These are phyloP conservation scores for Atherinomorus stipes DNA, from an alignment of 2,113 vertebrate genomes.

Conservation along the genomic window DNA sequence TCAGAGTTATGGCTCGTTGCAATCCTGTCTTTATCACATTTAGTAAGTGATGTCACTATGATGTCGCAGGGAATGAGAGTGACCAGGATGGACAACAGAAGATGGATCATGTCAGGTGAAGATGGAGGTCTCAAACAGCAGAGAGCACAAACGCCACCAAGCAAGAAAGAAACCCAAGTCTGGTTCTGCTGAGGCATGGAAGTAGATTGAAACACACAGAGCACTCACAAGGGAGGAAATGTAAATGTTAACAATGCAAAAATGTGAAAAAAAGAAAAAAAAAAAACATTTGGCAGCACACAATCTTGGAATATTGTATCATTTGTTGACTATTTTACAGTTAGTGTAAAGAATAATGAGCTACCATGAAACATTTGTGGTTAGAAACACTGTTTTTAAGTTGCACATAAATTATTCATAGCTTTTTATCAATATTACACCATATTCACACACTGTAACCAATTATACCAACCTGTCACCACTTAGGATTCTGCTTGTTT, in stretches of 20 bases:
- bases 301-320: neutral
- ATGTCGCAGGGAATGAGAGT: slow-evolving; percentile 33
- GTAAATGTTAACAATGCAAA: slow-evolving; percentile 1
- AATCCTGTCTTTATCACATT: slow-evolving; percentile 68
- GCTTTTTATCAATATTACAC: slow-evolving; percentile 7
- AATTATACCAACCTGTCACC: neutral
- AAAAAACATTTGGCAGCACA: neutral
- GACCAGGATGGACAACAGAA: slow-evolving; percentile 1
- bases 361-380: slow-evolving; percentile 3
- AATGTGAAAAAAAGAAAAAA: neutral
- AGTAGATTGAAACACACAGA: neutral
- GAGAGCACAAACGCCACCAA: neutral
- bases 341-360: slow-evolving; percentile 7
- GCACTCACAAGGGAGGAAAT: neutral
- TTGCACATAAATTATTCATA: neutral
- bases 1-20: slow-evolving; percentile 65
- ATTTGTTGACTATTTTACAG: slow-evolving; percentile 1
- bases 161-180: slow-evolving; percentile 17
- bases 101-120: slow-evolving; percentile 18
- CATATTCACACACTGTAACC: neutral
- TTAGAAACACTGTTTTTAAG: neutral
- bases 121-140: slow-evolving; percentile 9
- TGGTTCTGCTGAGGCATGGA: slow-evolving; percentile 15
- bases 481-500: too few relatives aligned
- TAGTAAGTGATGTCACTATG: slow-evolving; percentile 58